These are phyloP conservation scores for Patiria pectinifera DNA, from an alignment of 53 echinoderm and acorn worm species.

Conservation along the genomic window DNA sequence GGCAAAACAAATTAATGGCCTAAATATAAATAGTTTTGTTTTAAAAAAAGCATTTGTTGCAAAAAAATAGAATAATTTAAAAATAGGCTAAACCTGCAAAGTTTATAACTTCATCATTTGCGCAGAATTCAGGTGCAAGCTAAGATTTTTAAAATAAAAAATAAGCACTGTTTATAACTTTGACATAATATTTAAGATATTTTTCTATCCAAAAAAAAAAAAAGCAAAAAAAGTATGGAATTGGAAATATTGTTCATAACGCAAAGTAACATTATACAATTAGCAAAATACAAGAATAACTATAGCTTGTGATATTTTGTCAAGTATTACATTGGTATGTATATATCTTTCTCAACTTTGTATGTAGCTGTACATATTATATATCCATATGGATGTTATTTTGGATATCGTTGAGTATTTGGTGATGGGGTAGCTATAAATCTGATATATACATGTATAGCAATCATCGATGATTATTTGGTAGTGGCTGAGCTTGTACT, in stretches of 20 bases:
- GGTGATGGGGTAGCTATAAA: neutral
- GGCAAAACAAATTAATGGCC: neutral
- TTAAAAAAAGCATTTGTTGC: neutral
- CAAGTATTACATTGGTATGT: constrained; percentile 12
- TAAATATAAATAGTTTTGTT: neutral
- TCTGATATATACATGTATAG: neutral
- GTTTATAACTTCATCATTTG: neutral
- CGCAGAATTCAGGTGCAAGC: constrained; percentile 16
- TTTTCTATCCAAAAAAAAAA: constrained; percentile 27
- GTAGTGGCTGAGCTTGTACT: constrained; percentile 9
- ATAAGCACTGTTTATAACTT: constrained; percentile 42
- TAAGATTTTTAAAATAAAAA: constrained; percentile 19
- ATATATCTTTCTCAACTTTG: constrained; percentile 29
- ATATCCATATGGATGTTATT: constrained; percentile 29
- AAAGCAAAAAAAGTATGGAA: neutral
- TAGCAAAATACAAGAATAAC: neutral
- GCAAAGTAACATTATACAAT: neutral
- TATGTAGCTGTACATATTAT: constrained; percentile 36
- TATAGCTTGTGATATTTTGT: constrained; percentile 32
- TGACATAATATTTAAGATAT: constrained; percentile 59
- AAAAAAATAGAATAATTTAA: neutral
- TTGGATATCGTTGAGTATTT: constrained; percentile 15
- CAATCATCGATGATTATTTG: neutral
- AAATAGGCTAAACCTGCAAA: neutral
- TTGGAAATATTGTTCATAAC: constrained; percentile 30